Evolutionary conservation across 2,113 vertebrate genomes (phyloP).

Genomic region (Myotis davidii): DNA sequence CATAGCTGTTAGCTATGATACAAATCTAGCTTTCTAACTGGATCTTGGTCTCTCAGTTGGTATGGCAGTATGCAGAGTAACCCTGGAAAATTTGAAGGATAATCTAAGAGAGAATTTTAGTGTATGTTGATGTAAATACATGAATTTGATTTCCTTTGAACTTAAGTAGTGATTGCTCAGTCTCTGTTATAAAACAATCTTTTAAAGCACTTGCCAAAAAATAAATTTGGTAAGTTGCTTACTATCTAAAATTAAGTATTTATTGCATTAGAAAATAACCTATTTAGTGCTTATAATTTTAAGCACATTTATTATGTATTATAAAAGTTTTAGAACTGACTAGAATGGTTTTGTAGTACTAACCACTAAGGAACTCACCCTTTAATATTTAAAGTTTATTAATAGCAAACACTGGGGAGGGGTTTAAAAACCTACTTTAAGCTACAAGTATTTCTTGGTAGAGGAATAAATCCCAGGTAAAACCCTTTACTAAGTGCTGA

Average conservation of each 20-base stretch:
- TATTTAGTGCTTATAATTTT: conserved; percentile 45
- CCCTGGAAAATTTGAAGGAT: conserved; percentile 15
- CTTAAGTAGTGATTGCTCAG: background rate
- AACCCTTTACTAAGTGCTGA: background rate
- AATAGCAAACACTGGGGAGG: background rate
- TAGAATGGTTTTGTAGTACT: background rate
- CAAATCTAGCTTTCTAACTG: background rate
- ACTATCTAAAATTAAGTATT: conserved; percentile 27
- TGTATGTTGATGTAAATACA: background rate
- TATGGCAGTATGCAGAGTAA: background rate
- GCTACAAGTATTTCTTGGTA: background rate
- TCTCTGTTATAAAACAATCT: conserved; percentile 24
- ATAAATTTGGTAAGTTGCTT: background rate
- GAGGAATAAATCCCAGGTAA: background rate
- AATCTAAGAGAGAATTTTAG: background rate
- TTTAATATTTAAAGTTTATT: conserved; percentile 49
- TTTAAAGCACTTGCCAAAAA: conserved; percentile 49
- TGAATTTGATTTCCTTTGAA: conserved; percentile 43
- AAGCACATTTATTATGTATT: conserved; percentile 17
- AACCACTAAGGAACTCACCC: background rate
- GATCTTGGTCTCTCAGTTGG: background rate
- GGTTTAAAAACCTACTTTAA: conserved; percentile 44
- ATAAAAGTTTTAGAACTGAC: conserved; percentile 28
- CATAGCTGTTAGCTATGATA: background rate
- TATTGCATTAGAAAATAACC: conserved; percentile 52